phyloP scores from a whole-genome alignment of 2,888 invertebrate genomes.

The Drosophila hamatofila region DNA sequence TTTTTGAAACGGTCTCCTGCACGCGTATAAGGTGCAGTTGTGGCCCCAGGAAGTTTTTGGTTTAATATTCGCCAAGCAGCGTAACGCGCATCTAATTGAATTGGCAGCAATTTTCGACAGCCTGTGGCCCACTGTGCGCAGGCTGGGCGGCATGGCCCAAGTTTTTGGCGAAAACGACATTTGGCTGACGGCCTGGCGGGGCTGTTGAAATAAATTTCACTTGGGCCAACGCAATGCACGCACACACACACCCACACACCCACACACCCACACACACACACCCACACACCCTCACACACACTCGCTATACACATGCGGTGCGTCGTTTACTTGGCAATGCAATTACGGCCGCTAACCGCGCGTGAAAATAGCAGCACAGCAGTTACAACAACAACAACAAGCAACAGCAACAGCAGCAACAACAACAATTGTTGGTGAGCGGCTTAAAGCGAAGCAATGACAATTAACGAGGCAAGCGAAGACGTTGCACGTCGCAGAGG shows the following conservation, averaged over 20 bases:
- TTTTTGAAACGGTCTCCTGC: background rate
- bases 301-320: slow-evolving; percentile 51
- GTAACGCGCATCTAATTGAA: slow-evolving; percentile 27
- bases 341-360: slow-evolving; percentile 79
- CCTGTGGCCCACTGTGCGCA: slow-evolving; percentile 40
- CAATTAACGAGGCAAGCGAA: slow-evolving; percentile 57
- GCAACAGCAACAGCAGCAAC: background rate
- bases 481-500: slow-evolving; percentile 40
- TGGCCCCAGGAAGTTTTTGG: slow-evolving; percentile 7
- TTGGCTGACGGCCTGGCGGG: slow-evolving; percentile 71
- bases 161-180: slow-evolving; percentile 64
- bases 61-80: background rate
- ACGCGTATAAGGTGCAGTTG: background rate
- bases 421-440: slow-evolving; percentile 50
- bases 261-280: slow-evolving; percentile 17
- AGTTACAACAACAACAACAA: slow-evolving; percentile 20
- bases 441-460: slow-evolving; percentile 75
- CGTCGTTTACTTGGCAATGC: slow-evolving; percentile 79
- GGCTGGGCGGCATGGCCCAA: slow-evolving; percentile 33
- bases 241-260: slow-evolving; percentile 18
- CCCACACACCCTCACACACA: slow-evolving; percentile 3
- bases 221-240: slow-evolving; percentile 62
- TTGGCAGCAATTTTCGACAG: slow-evolving; percentile 27
- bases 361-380: slow-evolving; percentile 68
- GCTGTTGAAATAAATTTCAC: slow-evolving; percentile 78